These are phyloP conservation scores for Protonibea diacanthus DNA, from an alignment of 2,797 vertebrate genomes.

Conservation along the genomic window DNA sequence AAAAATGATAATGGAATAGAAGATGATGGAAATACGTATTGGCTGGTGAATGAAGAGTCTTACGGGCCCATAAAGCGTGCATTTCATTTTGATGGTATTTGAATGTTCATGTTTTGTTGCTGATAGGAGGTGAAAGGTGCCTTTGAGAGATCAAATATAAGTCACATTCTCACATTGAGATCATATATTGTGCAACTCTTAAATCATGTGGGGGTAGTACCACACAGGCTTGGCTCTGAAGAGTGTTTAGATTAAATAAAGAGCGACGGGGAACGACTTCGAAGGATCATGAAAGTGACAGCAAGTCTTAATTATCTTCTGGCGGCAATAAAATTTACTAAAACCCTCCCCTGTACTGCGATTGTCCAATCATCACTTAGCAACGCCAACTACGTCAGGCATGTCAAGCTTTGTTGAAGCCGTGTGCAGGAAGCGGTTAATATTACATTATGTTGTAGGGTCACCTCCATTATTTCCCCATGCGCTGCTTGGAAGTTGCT, in stretches of 20 bases:
- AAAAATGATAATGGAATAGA: slow-evolving; percentile 71
- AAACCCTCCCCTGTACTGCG: background rate
- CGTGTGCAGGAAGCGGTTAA: background rate
- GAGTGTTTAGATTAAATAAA: background rate
- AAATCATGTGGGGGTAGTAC: background rate
- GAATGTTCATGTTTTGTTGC: slow-evolving; percentile 38
- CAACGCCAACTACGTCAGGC: background rate
- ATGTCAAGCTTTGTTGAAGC: background rate
- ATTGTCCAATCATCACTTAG: background rate
- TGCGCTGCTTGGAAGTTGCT: background rate
- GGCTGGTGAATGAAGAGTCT: slow-evolving; percentile 37
- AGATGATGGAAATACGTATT: slow-evolving; percentile 62
- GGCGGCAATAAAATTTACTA: background rate
- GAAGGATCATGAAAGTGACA: background rate
- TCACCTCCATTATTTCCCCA: background rate
- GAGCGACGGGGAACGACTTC: background rate
- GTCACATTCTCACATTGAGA: slow-evolving; percentile 5
- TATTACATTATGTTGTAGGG: background rate
- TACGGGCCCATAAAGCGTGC: slow-evolving; percentile 36
- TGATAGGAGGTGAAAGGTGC: slow-evolving; percentile 50
- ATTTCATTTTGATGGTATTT: slow-evolving; percentile 37
- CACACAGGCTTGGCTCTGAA: background rate
- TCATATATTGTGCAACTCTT: slow-evolving; percentile 4
- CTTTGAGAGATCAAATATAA: slow-evolving; percentile 37
- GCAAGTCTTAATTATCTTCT: background rate